Evolutionary conservation across 2,888 invertebrate species (phyloP).

Genomic region (Agelastica alni): DNA sequence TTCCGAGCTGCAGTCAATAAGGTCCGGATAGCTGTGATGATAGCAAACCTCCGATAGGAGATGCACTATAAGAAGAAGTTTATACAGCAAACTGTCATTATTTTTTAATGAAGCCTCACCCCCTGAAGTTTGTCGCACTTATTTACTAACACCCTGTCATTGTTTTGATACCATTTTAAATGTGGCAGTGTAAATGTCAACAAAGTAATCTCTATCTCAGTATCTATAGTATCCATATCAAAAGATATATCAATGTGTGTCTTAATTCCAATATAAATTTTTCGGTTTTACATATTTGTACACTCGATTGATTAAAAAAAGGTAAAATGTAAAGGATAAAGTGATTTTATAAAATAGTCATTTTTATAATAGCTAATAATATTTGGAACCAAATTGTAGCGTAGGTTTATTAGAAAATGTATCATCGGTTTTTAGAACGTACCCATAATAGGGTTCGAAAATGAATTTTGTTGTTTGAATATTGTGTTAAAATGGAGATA

Average conservation of each 20-base stretch:
- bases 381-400: conserved; percentile 40
- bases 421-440: no score
- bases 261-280: conserved; percentile 32
- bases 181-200: neutral
- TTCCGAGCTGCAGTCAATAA: no score
- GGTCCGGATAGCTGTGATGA: no score
- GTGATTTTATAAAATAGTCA: conserved; percentile 48
- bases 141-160: no score
- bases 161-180: neutral
- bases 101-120: no score
- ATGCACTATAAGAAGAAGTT: no score
- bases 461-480: no score
- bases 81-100: no score
- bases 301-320: conserved; percentile 35
- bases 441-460: no score
- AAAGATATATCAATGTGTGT: conserved; percentile 38
- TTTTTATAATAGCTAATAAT: conserved; percentile 48
- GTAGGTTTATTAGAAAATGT: conserved; percentile 8
- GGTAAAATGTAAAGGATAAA: conserved; percentile 40
- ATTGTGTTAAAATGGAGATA: no score
- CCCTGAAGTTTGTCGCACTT: no score
- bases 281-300: conserved; percentile 13
- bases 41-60: no score
- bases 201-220: neutral
- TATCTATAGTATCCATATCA: conserved; percentile 18